Evolutionary conservation across 1,140 invertebrate species (phyloP).

Genomic region (Aphaenogaster floridana): DNA sequence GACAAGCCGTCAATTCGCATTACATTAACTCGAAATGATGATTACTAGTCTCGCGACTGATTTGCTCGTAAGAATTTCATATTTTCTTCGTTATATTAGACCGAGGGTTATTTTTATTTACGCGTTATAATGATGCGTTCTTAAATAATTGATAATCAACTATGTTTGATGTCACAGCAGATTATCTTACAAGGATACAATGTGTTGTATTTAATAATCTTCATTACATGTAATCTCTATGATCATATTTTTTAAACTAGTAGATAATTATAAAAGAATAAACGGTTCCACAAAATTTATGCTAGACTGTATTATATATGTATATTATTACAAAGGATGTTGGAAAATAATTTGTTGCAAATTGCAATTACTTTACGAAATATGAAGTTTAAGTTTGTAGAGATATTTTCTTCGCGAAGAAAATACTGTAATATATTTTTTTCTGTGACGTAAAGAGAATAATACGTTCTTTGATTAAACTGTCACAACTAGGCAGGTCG

Average conservation of each 20-base stretch:
- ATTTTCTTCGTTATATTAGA: background rate
- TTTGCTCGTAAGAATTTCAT: background rate
- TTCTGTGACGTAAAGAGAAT: background rate
- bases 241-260: background rate
- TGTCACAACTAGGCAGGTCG: background rate
- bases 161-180: background rate
- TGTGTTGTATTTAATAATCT: background rate
- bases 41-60: background rate
- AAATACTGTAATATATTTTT: background rate
- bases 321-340: background rate
- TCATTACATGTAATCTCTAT: background rate
- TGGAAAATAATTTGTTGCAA: conserved; percentile 7
- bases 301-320: background rate
- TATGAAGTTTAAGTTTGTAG: background rate
- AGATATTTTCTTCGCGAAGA: conserved; percentile 11
- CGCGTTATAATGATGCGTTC: background rate
- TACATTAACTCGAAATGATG: background rate
- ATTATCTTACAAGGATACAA: background rate
- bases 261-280: background rate
- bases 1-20: background rate
- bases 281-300: background rate
- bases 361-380: background rate
- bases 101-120: background rate
- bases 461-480: conserved; percentile 14
- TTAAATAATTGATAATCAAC: background rate